These are phyloP conservation scores for Acanthosoma haemorrhoidale DNA, from an alignment of 2,888 invertebrate species.

Conservation along the genomic window DNA sequence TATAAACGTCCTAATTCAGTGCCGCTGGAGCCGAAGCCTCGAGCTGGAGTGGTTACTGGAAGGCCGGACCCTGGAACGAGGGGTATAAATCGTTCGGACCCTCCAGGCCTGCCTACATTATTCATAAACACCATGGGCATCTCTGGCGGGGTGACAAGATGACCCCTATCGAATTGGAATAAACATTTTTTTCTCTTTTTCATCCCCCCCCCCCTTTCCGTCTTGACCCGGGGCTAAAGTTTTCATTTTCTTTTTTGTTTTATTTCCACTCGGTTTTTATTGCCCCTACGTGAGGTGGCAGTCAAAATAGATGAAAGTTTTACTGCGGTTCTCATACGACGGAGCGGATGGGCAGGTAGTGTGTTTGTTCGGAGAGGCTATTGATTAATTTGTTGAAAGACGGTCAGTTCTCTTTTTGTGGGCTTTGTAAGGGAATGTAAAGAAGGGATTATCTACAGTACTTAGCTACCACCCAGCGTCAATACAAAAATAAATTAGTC, in stretches of 20 bases:
- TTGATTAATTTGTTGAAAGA: no score
- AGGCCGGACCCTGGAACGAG: not conserved
- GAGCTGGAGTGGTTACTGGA: no score
- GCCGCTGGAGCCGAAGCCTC: not conserved
- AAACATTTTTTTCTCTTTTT: conserved; percentile 27
- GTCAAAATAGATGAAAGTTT: conserved; percentile 5
- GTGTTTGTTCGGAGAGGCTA: not conserved
- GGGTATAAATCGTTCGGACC: not conserved
- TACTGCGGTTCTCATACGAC: not conserved
- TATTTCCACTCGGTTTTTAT: not conserved
- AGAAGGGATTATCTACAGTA: no score
- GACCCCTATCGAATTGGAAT: conserved; percentile 30
- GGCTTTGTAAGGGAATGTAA: no score
- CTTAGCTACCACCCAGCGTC: no score
- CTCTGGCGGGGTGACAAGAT: conserved; percentile 25
- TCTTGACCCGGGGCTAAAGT: not conserved
- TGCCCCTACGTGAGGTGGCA: conserved; percentile 3
- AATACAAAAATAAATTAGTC: no score
- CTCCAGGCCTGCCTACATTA: conserved; percentile 19
- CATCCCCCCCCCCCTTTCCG: no score
- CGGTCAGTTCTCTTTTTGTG: no score
- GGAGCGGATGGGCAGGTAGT: not conserved
- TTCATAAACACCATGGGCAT: conserved; percentile 22
- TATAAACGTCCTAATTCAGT: conserved; percentile 4
- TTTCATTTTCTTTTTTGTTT: conserved; percentile 4